Base-by-base conservation (phyloP, 2,113 vertebrate species). In the Ascaphus truei region DNA sequence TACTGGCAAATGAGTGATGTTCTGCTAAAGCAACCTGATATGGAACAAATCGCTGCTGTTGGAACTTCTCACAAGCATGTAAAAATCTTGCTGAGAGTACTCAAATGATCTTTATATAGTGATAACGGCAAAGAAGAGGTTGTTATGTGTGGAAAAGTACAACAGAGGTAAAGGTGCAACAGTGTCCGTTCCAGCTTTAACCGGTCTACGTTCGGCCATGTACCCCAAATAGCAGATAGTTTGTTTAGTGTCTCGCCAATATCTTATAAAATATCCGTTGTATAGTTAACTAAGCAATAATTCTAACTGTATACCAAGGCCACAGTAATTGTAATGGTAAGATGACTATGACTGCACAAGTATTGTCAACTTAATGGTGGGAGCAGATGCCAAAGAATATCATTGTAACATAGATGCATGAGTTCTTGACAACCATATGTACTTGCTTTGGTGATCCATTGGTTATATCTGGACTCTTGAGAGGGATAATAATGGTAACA, bases 1-100 rank as follows among this genome's bases (percentile, higher is more conserved):
- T 69, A 30, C 66, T 61, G 26, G 45, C 67, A 71, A 39, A 60
- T 20, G 43, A 59, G 30, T 59, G 45, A 68, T 59, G 55, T 61
- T 71, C 16, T 61, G 23, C 45, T 60, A 50, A 48, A 16, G 22
- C 68, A 73, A 50, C 12, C 62, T 56, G 23, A n/a, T 4, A 7
- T 37, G 29, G 36, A 64, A 74, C 11, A 52, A 62, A 75, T 0
- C 41, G 18, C 26, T 47, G 30, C 27, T 64, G 56, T 30, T 59
- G 27, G 18, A 29, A 67, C 10, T 60, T 43, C 65, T 68, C n/a
- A 3, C 27, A 48, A 53, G 59, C 10, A 26, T 3, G 3, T 55
- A 23, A 45, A 55, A 4, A 71, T 68, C 39, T 4, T 62, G 7
- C 47, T 33, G 23, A 53, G 51, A 62, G 22, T 1, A 30, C 16